Base-by-base conservation (phyloP, 2,888 invertebrate genomes). In the Sussaba pulchella region DNA sequence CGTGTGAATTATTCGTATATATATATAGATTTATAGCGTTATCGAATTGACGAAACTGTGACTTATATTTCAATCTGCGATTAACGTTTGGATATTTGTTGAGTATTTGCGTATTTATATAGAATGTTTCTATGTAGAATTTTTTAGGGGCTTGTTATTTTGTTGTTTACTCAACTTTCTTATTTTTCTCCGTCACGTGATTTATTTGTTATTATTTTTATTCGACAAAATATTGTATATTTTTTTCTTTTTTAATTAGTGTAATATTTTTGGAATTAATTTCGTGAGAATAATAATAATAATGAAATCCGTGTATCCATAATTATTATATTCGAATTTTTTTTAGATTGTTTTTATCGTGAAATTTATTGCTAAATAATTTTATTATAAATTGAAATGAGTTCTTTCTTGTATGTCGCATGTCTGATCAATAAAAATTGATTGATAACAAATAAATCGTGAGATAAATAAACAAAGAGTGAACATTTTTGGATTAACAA, bases 11-110 rank as follows among this genome's bases (percentile, higher is more conserved):
- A 70, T 43, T 74, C 31, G 50, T 75, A 47, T 59, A 71, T 67
- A 75, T 80, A 75, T 59, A 71, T 67, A 75, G 75, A 75, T 77
- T 81, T 77, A 64, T 77, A 50, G 64, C 64, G 77, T 77, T 81
- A 80, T 70, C 31, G 74, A 70, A n/a, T 54, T 43, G 63, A 67
- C 70, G 66, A 54, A 66, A 52, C 67, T 52, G n/a, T 39, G 39
- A 67, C 19, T n/a, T 72, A 78, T 72, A 61, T 71, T 64, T 77
- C 19, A 69, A n/a, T 76, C 75, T 52, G 31, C 41, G 19, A 69
- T 76, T 69, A 41, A 61, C 69, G 52, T 69, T 69, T 59, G n/a
- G 43, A 69, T 69, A 52, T 67, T n/a, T 70, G 63, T 76, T 70
- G 45, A 54, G 31, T 57, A 31, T 54, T 61, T 45, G 31, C 45